Evolutionary conservation across 2,113 vertebrate species (phyloP), one percentile per base, ranked within the genome.

Genomic region (mouse (Mus musculus)): DNA sequence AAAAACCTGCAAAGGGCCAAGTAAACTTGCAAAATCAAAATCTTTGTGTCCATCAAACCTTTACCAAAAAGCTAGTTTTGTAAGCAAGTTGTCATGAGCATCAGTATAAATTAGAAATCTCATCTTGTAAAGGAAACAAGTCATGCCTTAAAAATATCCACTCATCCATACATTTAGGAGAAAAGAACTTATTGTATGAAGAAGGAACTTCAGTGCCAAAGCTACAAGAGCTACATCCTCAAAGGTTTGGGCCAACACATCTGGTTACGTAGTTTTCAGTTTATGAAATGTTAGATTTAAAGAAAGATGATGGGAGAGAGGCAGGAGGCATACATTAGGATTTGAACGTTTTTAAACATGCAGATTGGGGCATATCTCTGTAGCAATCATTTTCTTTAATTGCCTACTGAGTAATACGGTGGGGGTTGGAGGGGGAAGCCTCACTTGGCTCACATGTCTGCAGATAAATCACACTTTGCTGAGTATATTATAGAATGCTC

Each of bases 371-470:
- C 73, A 84, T 92, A 95, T 95, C 73, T 90, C 80, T 94, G 75
- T 26, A 93, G 95, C 39, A 88, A 94, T 96, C 78, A 93, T 95
- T 94, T 96, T 89, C 93, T 95, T 81, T 95, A 94, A 95, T 90
- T 97, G 96, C 84, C 86, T 90, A 76, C 91, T 90, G 88, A 90
- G 85, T 3, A 24, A 94, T 92, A 36, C 69, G 5, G 46, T 1
- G 13, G 67, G 5, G 10, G 42, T 19, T 3, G 59, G 19, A 14
- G 5, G 42, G n/a, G 46, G 84, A 46, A 89, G 65, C 14, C 26
- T 93, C 76, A 46, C 85, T 96, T 96, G 93, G 88, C 76, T 96
- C 94, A 96, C 88, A 87, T 95, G 71, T 92, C 93, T 91, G 94
- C 76, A 85, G 89, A 93, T 94, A 96, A 96, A 96, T 90, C 88